Evolutionary conservation across 2,797 vertebrate species (phyloP).

Genomic region (Rhincodon typus): DNA sequence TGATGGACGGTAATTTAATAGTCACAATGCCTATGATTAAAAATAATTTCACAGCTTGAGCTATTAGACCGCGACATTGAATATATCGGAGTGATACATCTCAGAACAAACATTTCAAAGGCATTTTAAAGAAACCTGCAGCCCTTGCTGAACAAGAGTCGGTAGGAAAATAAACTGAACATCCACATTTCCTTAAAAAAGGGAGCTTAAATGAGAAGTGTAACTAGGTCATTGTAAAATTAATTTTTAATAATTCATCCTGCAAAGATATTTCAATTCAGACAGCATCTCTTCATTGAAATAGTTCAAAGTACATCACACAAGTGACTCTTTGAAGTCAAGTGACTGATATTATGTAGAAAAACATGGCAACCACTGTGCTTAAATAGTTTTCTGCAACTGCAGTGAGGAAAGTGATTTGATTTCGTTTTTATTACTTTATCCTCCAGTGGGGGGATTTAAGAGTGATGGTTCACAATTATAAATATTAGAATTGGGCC

Average conservation of each 20-base stretch:
- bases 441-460: not conserved
- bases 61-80: not conserved
- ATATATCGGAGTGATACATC: not conserved
- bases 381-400: not conserved
- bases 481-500: not conserved
- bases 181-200: not conserved
- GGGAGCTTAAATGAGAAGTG: slow-evolving; percentile 15
- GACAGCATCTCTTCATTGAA: not conserved
- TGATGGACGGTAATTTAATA: not conserved
- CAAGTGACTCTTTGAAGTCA: not conserved
- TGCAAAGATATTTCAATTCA: not conserved
- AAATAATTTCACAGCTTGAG: not conserved
- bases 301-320: not conserved
- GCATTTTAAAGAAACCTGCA: not conserved
- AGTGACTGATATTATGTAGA: not conserved
- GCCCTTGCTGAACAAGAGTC: not conserved
- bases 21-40: not conserved
- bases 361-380: not conserved
- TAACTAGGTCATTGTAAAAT: slow-evolving; percentile 28
- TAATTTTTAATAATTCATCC: slow-evolving; percentile 32
- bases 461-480: not conserved
- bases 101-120: not conserved
- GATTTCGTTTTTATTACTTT: not conserved
- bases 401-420: not conserved
- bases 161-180: not conserved